Evolutionary conservation across 2,888 invertebrate genomes (phyloP).

Genomic region (Nymphalis polychloros): DNA sequence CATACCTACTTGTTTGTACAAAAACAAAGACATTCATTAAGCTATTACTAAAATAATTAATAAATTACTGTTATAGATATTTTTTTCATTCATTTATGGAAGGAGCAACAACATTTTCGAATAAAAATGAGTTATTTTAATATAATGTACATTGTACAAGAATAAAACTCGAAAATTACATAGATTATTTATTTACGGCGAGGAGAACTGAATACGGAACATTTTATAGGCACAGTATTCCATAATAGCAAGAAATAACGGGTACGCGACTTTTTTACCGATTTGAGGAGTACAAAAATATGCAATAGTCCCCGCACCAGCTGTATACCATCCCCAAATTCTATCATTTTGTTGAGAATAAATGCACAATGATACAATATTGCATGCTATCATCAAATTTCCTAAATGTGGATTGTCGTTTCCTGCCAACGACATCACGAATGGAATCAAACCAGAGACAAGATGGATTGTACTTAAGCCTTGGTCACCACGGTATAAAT

Average conservation of each 20-base stretch:
- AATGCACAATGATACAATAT: conserved; percentile 58
- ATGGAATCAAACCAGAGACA: conserved; percentile 64
- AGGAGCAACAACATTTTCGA: too few species aligned
- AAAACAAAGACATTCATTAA: too few species aligned
- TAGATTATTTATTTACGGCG: conserved; percentile 8
- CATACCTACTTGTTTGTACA: too few species aligned
- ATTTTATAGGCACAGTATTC: conserved; percentile 65
- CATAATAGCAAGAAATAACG: conserved; percentile 59
- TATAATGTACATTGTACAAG: not conserved
- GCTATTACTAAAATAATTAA: too few species aligned
- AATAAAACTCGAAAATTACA: conserved; percentile 3
- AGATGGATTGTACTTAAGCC: conserved; percentile 54
- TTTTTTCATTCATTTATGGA: too few species aligned
- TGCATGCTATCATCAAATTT: conserved; percentile 58
- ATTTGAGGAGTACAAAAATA: conserved; percentile 54
- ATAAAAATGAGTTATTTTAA: not conserved
- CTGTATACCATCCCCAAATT: conserved; percentile 66
- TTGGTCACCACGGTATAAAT: conserved; percentile 53
- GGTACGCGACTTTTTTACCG: conserved; percentile 55
- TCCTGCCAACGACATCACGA: conserved; percentile 55
- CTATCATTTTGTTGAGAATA: conserved; percentile 52
- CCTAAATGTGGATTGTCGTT: conserved; percentile 57
- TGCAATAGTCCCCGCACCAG: conserved; percentile 57
- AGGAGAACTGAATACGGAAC: conserved; percentile 42
- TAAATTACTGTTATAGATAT: too few species aligned